A percentile compares a stretch with the other conserved stretches of the same genome.
Conservation (phyloP, 2,888 invertebrate genomes). For the Acanthosepion lycidas region DNA sequence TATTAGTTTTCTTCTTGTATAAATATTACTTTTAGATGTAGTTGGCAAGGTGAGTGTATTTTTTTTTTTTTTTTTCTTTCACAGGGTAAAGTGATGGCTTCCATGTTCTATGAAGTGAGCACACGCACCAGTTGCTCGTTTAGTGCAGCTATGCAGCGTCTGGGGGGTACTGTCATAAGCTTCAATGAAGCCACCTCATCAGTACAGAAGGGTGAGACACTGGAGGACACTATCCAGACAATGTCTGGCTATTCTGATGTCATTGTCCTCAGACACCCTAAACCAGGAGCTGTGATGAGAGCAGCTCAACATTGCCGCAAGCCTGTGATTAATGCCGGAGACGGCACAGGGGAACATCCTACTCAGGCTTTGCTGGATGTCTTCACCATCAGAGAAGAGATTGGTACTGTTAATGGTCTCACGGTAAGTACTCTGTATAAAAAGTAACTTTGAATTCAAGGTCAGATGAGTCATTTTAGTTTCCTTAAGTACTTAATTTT, state of each 20-base stretch:
- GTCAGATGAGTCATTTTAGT: neutral
- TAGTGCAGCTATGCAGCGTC: constrained; percentile 94
- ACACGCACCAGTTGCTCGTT: constrained; percentile 98
- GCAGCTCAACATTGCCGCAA: constrained; percentile 89
- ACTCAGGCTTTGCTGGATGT: constrained; percentile 97
- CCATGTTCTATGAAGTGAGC: constrained; percentile 97
- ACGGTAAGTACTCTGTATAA: constrained; percentile 77
- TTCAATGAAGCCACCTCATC: constrained; percentile 94
- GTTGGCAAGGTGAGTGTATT: neutral
- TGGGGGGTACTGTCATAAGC: constrained; percentile 93
- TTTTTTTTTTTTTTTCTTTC: constrained; percentile 35
- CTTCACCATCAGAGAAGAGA: constrained; percentile 98
- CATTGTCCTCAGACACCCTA: constrained; percentile 93
- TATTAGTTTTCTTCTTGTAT: too few species aligned
- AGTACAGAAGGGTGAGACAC: constrained; percentile 95
- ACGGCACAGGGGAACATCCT: constrained; percentile 84
- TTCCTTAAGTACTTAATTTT: too few species aligned
- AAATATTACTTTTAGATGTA: too few species aligned
- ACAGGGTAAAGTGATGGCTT: constrained; percentile 93
- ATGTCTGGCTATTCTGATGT: constrained; percentile 86
- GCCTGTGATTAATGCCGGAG: constrained; percentile 97
- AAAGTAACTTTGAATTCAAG: neutral
- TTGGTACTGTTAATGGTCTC: constrained; percentile 97
- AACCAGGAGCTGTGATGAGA: constrained; percentile 90
- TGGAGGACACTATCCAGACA: constrained; percentile 80